Base-by-base conservation (phyloP, 2,113 vertebrate species). In the Onychorhynchus coronatus region DNA sequence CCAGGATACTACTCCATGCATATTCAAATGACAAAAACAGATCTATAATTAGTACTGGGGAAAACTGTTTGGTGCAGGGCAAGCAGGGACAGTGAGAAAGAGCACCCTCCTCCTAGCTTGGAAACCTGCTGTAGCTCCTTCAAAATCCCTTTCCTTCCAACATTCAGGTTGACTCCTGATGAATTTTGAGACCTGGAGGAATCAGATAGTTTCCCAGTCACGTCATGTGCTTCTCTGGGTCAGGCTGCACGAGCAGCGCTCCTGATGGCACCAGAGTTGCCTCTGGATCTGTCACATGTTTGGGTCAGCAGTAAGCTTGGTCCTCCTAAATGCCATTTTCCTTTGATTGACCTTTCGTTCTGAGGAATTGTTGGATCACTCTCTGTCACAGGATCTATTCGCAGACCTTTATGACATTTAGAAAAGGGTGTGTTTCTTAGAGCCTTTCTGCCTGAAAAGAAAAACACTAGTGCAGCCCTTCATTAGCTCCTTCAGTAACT, bases 331-430 rank as follows among this genome's bases (percentile, higher is more conserved):
- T 97, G 96, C 81, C 91, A 96, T 97, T 97, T 97, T 97, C 96
- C 96, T 97, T 95, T 95, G 84, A 96, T 88, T 97, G 97, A 97
- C 97, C 97, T 97, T 97, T 97, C 92, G 4, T 97, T 90, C 97
- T 89, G 94, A 95, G 96, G 94, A 97, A 93, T 52, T 94, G 63
- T 44, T 97, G 97, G 96, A 97, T 94, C 96, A 19, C 78, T 73
- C 46, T 12, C 95, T 95, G 97, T 96, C 95, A 97, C 85, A 96
- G 91, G 95, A 97, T 97, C 97, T 88, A 93, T 31, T 63, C 3
- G 0, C 81, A 95, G 95, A 93, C 81, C 87, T 93, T 94, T 28
- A 53, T 83, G 96, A 92, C 93, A 95, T 96, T 96, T 94, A 79
- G 91, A 30, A 88, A 94, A 93, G 95, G 90, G 75, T 90, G 85